Base-by-base conservation (phyloP, 2,888 invertebrate genomes). In the Eupelmus urozonus region DNA sequence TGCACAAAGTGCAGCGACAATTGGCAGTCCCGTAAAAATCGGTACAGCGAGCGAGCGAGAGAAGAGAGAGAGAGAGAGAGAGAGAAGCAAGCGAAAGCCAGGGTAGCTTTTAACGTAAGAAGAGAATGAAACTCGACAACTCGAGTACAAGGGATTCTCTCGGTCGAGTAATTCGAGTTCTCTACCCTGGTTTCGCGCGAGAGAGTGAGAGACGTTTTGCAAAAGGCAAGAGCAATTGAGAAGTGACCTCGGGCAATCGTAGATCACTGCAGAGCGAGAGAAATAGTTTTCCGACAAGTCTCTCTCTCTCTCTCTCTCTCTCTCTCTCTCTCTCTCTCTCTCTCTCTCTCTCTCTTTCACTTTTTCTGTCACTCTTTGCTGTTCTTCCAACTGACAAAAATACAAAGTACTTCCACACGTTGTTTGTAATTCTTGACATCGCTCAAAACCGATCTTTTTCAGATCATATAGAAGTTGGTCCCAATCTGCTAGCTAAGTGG, bases 61-160 rank as follows among this genome's bases (percentile, higher is more conserved):
- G 29, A 34, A 1, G 18, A 34, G 29, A 16, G 34, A 60, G 13
- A 29, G 51, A 49, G 25, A n/a, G 13, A 16, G 20, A 16, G 18
- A n/a, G 25, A 27, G 49, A 63, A 9, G 9, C 34, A 34, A n/a
- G n/a, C n/a, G n/a, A 34, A 29, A 62, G 45, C 20, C 13, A 18
- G 45, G 20, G 29, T 76, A 63, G 34, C 53, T 77, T 65, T 77
- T 53, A 72, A 23, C 59, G 67, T 16, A 45, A 29, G 62, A 53
- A 49, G 40, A 63, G 73, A 78, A 73, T 69, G 73, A 73, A 63
- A 69, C 63, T 69, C 40, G 69, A 73, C 73, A 66, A 69, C 27
- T 69, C 78, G 71, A 75, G 60, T 74, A 71, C 70, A 66, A 75
- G 69, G 65, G 70, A 70, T 77, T 77, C 71, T 72, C 67, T 55